Base-by-base conservation (phyloP, 2,888 invertebrate genomes). In the Apoda limacodes region DNA sequence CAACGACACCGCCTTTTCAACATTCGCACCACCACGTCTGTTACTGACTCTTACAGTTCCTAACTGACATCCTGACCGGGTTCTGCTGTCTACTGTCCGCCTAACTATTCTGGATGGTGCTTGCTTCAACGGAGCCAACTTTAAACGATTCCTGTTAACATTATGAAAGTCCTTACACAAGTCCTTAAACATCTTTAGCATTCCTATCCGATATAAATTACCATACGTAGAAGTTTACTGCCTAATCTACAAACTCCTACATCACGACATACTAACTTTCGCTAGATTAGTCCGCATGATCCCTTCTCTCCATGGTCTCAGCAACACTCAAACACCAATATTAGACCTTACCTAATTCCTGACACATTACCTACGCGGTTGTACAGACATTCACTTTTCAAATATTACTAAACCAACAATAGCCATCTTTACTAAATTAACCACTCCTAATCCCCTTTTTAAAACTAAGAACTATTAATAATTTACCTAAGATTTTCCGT, bases 101-200 rank as follows among this genome's bases (percentile, higher is more conserved):
- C 17, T 40, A 32, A 35, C 42, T 40, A 27, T 28, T 52, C 50
- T 58, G 54, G 7, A 59, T 63, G 57, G 56, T 66, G 66, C 64
- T 55, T 64, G 62, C 60, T 58, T 62, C 62, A 55, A 64, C 60
- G 60, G 51, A 57, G 54, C 56, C 51, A 52, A 62, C 54, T 55
- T 57, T 58, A 64, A 62, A 68, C 40, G 42, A 39, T 20, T 39
- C 26, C 30, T 30, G 36, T 61, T 60, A 55, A 68, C 71, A 70
- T 66, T 65, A 69, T 71, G 56, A 67, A 59, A 55, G 60, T 62
- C 65, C 66, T 69, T 70, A 74, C 54, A 65, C 62, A 64, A 71
- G 71, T 64, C 57, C 63, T 52, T 48, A 55, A 57, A 48, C 55
- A 52, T 48, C 46, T 57, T 60, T 62, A 56, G 65, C 60, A 55